Base-by-base conservation (phyloP, 2,888 invertebrate genomes). In the Myathropa florea region DNA sequence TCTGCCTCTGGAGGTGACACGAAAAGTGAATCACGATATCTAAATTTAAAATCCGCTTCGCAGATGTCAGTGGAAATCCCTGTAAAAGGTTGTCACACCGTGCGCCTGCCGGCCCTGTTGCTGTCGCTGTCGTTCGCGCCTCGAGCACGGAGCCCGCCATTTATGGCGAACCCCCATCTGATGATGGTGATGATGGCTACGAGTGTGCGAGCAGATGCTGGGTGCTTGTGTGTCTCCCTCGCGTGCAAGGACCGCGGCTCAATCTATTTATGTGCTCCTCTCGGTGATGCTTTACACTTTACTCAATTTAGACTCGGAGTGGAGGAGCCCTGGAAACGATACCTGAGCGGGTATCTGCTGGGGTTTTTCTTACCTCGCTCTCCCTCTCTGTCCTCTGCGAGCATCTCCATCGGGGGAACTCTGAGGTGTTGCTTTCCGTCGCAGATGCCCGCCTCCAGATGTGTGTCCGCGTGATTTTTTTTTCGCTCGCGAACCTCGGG, bases 21-120 rank as follows among this genome's bases (percentile, higher is more conserved):
- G 57, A 61, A 76, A 67, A 67, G 67, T 76, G 81, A 84, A 84
- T 84, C 81, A 81, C 76, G 76, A 73, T 61, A 46, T 76, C 76
- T 84, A 84, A 77, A 84, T 72, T 77, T 85, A 81, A 81, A 80
- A 68, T 10, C n/a, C 57, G 53, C 71, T 75, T 60, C 14, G 21
- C 18, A 61, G 33, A 55, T n/a, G 55, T 33, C 18, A 24, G 4
- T 55, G 78, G 63, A 67, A 36, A 76, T 76, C 76, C 71, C 71
- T 71, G 63, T 55, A 60, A 64, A 64, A 80, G 70, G 65, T 65
- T 59, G 36, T 59, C 57, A 28, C 23, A 21, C 28, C 3, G 55
- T 10, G 75, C 63, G 6, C 59, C 21, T 26, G 67, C 36, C 39
- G 61, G 36, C 36, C 28, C 33, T 36, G 53, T 70, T 55, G 72